Evolutionary conservation across 2,797 vertebrate genomes (phyloP).

Genomic region (Phoxinus dragarum): DNA sequence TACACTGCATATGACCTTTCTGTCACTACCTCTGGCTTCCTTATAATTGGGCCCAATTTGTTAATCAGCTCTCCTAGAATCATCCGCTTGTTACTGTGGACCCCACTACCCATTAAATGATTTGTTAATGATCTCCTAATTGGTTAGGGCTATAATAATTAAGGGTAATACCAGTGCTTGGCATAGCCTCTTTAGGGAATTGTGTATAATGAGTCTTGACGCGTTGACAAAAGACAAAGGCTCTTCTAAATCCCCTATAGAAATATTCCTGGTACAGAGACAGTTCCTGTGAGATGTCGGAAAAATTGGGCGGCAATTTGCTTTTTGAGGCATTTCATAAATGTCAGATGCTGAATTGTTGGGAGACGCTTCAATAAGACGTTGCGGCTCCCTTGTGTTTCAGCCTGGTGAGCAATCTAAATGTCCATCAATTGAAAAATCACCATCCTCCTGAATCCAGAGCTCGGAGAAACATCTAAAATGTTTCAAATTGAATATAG

Average conservation of each 20-base stretch:
- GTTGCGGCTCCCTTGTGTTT: conserved; percentile 34
- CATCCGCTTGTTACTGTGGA: conserved; percentile 36
- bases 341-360: conserved; percentile 54
- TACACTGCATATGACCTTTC: conserved; percentile 22
- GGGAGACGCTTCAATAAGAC: conserved; percentile 19
- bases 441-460: not conserved
- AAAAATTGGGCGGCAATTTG: conserved; percentile 24
- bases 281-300: conserved; percentile 12
- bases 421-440: conserved; percentile 46
- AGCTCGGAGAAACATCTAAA: conserved; percentile 44
- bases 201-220: conserved; percentile 45
- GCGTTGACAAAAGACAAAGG: conserved; percentile 35
- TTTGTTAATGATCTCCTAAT: conserved; percentile 58
- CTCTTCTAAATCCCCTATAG: conserved; percentile 27
- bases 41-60: conserved; percentile 33
- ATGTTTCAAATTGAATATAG: conserved; percentile 37
- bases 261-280: conserved; percentile 34
- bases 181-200: conserved; percentile 35
- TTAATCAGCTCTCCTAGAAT: conserved; percentile 34
- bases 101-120: conserved; percentile 44
- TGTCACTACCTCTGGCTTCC: conserved; percentile 6
- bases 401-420: conserved; percentile 43
- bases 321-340: conserved; percentile 46
- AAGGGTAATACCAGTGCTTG: conserved; percentile 47
- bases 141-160: conserved; percentile 49